These are phyloP conservation scores for Vipera ursinii DNA, from an alignment of 2,797 vertebrate species.

Conservation along the genomic window DNA sequence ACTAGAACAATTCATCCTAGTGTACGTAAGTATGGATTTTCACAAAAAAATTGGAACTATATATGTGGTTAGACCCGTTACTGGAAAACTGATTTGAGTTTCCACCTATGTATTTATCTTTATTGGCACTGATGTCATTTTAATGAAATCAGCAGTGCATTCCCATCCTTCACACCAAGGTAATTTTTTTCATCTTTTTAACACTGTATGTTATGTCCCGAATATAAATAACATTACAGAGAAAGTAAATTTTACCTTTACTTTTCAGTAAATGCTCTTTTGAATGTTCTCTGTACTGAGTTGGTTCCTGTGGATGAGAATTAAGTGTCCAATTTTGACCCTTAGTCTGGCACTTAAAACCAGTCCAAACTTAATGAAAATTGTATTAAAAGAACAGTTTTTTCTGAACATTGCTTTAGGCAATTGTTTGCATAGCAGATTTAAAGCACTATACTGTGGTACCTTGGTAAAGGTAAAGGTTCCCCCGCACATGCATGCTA, in stretches of 20 bases:
- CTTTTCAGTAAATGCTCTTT: background rate
- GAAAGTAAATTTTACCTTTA: constrained; percentile 6
- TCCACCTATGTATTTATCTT: constrained; percentile 44
- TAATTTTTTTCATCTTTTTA: constrained; percentile 47
- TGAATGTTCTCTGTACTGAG: background rate
- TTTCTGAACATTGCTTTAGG: background rate
- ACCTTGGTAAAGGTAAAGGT: too few species aligned
- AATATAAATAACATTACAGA: constrained; percentile 29
- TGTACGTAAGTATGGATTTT: constrained; percentile 30
- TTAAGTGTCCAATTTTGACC: background rate
- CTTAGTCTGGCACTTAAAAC: background rate
- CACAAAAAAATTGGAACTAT: constrained; percentile 28
- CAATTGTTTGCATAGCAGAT: background rate
- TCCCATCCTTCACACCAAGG: constrained; percentile 46
- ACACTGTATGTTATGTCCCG: constrained; percentile 26
- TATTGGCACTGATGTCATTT: constrained; percentile 43
- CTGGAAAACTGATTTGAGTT: constrained; percentile 35
- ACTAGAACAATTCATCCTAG: background rate
- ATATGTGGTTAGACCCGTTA: constrained; percentile 43
- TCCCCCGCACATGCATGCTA: too few species aligned
- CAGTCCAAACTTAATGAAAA: background rate
- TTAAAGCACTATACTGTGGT: background rate
- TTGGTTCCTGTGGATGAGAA: background rate
- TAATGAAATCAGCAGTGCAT: constrained; percentile 42
- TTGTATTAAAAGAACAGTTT: background rate